phyloP scores from a whole-genome alignment of 2,113 vertebrate species.

The Struthio camelus region DNA sequence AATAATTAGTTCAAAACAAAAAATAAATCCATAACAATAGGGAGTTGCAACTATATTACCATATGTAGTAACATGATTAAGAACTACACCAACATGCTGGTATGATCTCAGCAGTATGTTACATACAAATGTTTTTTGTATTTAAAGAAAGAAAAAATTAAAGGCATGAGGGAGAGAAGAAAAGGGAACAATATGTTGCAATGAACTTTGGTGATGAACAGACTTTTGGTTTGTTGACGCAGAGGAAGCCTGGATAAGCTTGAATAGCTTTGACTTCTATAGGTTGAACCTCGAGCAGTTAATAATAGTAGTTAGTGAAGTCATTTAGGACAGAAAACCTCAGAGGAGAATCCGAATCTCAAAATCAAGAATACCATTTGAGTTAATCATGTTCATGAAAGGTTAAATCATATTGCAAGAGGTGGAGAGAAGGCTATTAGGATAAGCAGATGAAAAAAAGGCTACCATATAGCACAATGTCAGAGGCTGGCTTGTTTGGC shows the following conservation, averaged over 20 bases:
- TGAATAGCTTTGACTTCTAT: neutral
- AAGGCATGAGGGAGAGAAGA: neutral
- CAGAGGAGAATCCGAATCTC: neutral
- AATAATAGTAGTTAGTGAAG: neutral
- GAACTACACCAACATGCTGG: neutral
- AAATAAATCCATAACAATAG: neutral
- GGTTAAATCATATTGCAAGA: neutral
- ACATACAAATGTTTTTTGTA: neutral
- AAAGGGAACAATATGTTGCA: neutral
- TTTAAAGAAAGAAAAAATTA: neutral
- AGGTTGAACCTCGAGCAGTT: neutral
- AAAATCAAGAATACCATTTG: neutral
- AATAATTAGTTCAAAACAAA: neutral
- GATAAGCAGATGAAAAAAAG: neutral
- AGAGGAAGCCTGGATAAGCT: neutral
- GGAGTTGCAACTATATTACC: neutral
- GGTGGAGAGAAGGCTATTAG: neutral
- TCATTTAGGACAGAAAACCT: neutral
- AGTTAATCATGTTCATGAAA: neutral
- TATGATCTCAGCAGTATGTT: neutral
- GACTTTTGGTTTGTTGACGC: neutral
- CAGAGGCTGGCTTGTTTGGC: neutral
- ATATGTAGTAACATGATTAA: rapidly evolving
- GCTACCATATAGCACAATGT: neutral
- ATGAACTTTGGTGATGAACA: neutral